Evolutionary conservation across 2,797 vertebrate species (phyloP), one percentile per base, ranked within the genome.

Genomic region (Eulemur mongoz): DNA sequence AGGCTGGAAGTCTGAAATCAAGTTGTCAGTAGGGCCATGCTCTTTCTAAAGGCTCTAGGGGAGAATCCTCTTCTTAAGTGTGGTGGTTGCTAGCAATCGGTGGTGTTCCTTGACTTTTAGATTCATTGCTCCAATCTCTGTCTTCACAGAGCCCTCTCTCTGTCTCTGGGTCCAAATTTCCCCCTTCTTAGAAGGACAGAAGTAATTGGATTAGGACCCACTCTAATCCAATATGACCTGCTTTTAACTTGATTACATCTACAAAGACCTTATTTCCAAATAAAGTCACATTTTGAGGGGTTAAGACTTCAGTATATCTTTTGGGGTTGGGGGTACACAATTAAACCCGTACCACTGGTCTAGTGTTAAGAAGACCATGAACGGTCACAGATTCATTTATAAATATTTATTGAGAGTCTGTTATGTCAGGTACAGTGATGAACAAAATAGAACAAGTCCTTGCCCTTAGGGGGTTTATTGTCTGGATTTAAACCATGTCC

Each of bases 261-360:
- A 61, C 81, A 94, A 95, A 94, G 23, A 69, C 48, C 18, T 9
- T 80, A 27, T 93, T 67, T 92, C 61, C 32, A 83, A 94, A 69
- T 69, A 76, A 79, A 7, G 69, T 70, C 45, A 70, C 45, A 82
- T 82, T 91, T 89, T 91, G 30, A 94, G 70, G 30, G 30, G 10
- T 81, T 89, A 59, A 40, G 20, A 88, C 25, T 38, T 79, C 38
- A 83, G 14, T 40, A 35, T 70, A 32, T 79, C 4, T 67, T 89
- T 86, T 65, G 9, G 22, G 38, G 48, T 1, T 1, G 7, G 15
- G 15, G 3, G 6, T 22, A 57, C 17, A 82, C 32, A 87, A 14
- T 92, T 76, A 54, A 72, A 65, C 22, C 50, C 14, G 3, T 57
- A 88, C 76, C 15, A 57, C 9, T 78, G 57, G 25, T 23, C 73